Conservation (phyloP, 2,888 invertebrate species). For the Eubasilissa splendida region DNA sequence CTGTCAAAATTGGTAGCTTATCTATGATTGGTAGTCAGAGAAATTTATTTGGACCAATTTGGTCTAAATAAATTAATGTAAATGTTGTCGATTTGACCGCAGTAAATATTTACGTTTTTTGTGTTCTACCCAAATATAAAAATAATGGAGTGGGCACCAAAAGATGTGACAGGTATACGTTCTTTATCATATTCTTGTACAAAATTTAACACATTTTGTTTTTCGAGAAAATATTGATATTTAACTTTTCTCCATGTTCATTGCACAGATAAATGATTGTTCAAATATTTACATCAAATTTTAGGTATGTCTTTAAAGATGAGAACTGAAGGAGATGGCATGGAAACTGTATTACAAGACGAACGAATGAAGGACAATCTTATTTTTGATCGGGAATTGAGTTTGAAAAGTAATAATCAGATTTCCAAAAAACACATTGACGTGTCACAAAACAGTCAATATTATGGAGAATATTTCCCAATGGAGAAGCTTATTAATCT, state of each 20-base stretch:
- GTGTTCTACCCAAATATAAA: no score
- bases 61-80: no score
- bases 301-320: constrained; percentile 61
- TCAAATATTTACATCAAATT: constrained; percentile 8
- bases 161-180: constrained; percentile 21
- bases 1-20: no score
- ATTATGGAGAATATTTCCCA: constrained; percentile 67
- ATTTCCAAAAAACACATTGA: constrained; percentile 58
- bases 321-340: constrained; percentile 84
- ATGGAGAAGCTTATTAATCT: constrained; percentile 74
- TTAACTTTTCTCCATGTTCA: background rate
- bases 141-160: constrained; percentile 29
- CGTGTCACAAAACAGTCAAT: background rate
- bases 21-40: no score
- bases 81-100: no score
- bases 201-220: constrained; percentile 2
- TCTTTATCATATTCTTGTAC: background rate
- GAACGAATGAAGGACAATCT: constrained; percentile 61
- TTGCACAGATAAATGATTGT: background rate
- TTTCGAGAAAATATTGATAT: background rate
- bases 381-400: constrained; percentile 58
- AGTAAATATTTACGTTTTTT: no score
- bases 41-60: no score
- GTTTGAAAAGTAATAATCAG: constrained; percentile 44
- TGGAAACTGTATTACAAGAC: constrained; percentile 74